Percentiles rank a stretch among this genome's conserved stretches.
Evolutionary conservation across 2,113 vertebrate genomes (phyloP).

Genomic region (Triplophysa tibetana): DNA sequence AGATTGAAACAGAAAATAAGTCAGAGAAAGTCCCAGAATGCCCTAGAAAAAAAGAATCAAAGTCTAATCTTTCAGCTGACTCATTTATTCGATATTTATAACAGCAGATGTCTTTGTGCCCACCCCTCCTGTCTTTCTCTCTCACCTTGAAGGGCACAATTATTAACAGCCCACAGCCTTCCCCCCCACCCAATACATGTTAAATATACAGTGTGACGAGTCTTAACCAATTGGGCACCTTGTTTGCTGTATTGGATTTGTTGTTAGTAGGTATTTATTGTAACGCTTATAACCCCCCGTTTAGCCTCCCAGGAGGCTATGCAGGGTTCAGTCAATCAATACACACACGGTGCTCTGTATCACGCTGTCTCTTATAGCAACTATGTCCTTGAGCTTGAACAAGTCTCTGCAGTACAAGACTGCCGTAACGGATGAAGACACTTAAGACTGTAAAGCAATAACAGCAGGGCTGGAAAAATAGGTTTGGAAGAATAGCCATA

Average conservation of each 20-base stretch:
- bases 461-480: slow-evolving; percentile 1
- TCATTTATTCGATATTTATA: slow-evolving; percentile 37
- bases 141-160: slow-evolving; percentile 28
- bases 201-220: slow-evolving; percentile 7
- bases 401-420: not conserved
- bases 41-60: slow-evolving; percentile 29
- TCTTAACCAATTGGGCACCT: not conserved
- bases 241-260: slow-evolving; percentile 34
- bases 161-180: not conserved
- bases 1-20: too few relatives aligned
- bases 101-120: slow-evolving; percentile 35
- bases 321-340: slow-evolving; percentile 40
- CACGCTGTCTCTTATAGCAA: slow-evolving; percentile 2
- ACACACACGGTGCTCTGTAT: slow-evolving; percentile 20
- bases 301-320: slow-evolving; percentile 26
- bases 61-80: slow-evolving; percentile 30
- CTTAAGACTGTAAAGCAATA: slow-evolving; percentile 34
- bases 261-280: slow-evolving; percentile 27
- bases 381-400: slow-evolving; percentile 32
- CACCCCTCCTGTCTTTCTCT: slow-evolving; percentile 1
- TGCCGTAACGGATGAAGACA: slow-evolving; percentile 13
- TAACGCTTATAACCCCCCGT: slow-evolving; percentile 12
- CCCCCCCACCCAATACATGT: slow-evolving; percentile 1
- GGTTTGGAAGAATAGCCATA: not conserved
- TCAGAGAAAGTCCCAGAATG: slow-evolving; percentile 10